Evolutionary conservation across 37 sponge, comb jelly and placozoan species (phyloP).

Genomic region (Spongilla lacustris): DNA sequence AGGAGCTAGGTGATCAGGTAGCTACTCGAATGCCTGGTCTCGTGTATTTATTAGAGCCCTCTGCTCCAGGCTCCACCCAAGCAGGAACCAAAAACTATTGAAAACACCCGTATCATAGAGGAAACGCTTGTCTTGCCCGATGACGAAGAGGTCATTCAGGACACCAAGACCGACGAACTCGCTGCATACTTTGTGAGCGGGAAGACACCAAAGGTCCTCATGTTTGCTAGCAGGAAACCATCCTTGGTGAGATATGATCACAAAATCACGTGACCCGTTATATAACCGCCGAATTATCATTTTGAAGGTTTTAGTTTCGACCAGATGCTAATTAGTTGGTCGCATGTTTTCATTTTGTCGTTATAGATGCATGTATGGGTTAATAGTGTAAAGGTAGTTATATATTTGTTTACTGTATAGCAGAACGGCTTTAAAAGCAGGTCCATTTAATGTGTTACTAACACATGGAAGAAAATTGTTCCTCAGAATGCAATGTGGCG

Average conservation of each 20-base stretch:
- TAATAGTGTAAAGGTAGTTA: background rate
- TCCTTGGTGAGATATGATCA: conserved; percentile 51
- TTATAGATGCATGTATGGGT: background rate
- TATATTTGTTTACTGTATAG: too few relatives aligned
- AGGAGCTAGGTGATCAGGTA: conserved; percentile 74
- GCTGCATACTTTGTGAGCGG: conserved; percentile 78
- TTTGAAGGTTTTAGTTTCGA: too few relatives aligned
- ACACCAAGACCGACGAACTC: conserved; percentile 91
- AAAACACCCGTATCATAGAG: conserved; percentile 83
- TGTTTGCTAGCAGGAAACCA: conserved; percentile 72
- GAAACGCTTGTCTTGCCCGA: conserved; percentile 79
- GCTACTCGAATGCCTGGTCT: background rate
- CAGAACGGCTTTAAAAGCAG: too few relatives aligned
- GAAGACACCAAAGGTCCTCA: conserved; percentile 81
- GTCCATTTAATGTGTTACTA: too few relatives aligned
- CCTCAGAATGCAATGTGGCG: too few relatives aligned
- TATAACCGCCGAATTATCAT: too few relatives aligned
- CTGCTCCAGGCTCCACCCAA: conserved; percentile 75
- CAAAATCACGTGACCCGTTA: background rate
- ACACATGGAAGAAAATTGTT: background rate
- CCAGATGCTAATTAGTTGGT: too few relatives aligned
- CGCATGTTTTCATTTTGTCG: too few relatives aligned
- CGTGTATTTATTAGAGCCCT: background rate
- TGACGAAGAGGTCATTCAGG: conserved; percentile 88
- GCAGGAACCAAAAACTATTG: conserved; percentile 84